These are phyloP conservation scores for Nematopogon swammerdamellus DNA, from an alignment of 2,888 invertebrate species.

Conservation along the genomic window DNA sequence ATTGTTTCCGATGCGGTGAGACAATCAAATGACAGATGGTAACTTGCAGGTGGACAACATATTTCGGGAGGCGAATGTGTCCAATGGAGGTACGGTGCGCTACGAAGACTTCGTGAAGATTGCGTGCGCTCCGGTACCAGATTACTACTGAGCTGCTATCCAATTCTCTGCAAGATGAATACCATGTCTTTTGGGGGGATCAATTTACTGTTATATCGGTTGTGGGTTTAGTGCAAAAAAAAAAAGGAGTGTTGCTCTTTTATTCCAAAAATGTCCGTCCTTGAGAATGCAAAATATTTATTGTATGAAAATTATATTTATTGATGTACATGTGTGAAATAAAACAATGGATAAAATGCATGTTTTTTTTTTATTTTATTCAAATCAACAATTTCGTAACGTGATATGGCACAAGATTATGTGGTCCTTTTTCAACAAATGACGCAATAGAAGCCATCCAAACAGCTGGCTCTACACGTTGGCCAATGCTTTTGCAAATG, in stretches of 20 bases:
- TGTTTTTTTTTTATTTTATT: constrained; percentile 26
- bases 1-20: too few relatives aligned
- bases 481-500: too few relatives aligned
- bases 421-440: constrained; percentile 36
- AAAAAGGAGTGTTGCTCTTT: constrained; percentile 3
- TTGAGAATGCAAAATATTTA: constrained; percentile 16
- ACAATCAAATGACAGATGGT: too few relatives aligned
- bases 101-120: constrained; percentile 92
- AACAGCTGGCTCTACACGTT: too few relatives aligned
- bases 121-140: constrained; percentile 88
- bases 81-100: constrained; percentile 73
- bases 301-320: constrained; percentile 18
- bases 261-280: constrained; percentile 6
- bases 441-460: too few relatives aligned
- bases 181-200: too few relatives aligned
- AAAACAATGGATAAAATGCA: constrained; percentile 14
- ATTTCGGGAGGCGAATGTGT: constrained; percentile 87
- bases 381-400: constrained; percentile 26
- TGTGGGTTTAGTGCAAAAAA: constrained; percentile 1
- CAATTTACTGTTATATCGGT: too few relatives aligned
- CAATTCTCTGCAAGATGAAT: too few relatives aligned
- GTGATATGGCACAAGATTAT: constrained; percentile 42
- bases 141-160: constrained; percentile 89
- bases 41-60: constrained; percentile 74
- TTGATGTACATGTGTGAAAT: constrained; percentile 11